Percentiles rank a stretch among this genome's conserved stretches.
Conservation (phyloP, 2,113 vertebrate genomes). For the Cephalophus harveyi region DNA sequence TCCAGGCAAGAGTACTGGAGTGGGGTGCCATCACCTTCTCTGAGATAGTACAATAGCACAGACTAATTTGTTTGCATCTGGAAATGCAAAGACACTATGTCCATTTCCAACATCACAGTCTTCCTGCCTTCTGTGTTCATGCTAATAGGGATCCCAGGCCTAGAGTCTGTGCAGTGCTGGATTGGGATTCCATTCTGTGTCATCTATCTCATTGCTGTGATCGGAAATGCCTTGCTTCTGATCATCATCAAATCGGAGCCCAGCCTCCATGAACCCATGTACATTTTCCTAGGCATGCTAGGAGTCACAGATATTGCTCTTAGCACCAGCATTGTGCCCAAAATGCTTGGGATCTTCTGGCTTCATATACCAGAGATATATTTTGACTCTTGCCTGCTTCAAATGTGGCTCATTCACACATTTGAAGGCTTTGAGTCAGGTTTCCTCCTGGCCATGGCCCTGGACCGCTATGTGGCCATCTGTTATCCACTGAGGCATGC, state of each 20-base stretch:
- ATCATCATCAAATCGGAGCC: not conserved
- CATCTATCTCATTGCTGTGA: not conserved
- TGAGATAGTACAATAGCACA: not conserved
- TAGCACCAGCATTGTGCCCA: not conserved
- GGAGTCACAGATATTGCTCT: constrained; percentile 16
- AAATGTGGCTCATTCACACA: constrained; percentile 22
- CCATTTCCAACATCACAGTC: not conserved
- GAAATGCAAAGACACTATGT: not conserved
- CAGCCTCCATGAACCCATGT: constrained; percentile 14
- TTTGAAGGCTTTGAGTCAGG: constrained; percentile 7
- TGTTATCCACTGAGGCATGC: constrained; percentile 3
- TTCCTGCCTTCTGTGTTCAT: not conserved
- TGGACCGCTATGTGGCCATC: constrained; percentile 35
- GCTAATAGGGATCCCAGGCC: not conserved
- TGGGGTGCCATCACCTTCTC: too few species aligned
- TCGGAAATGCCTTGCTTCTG: constrained; percentile 1
- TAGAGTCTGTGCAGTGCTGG: not conserved
- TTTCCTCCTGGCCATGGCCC: constrained; percentile 21
- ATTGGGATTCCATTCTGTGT: not conserved
- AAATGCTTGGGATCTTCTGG: constrained; percentile 47
- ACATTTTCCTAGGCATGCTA: not conserved
- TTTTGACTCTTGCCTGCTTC: constrained; percentile 38
- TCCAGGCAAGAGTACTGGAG: too few species aligned
- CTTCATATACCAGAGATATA: not conserved
- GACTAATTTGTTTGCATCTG: not conserved